Evolutionary conservation across 1,140 invertebrate species (phyloP).

Genomic region (Drosophila navojoa): DNA sequence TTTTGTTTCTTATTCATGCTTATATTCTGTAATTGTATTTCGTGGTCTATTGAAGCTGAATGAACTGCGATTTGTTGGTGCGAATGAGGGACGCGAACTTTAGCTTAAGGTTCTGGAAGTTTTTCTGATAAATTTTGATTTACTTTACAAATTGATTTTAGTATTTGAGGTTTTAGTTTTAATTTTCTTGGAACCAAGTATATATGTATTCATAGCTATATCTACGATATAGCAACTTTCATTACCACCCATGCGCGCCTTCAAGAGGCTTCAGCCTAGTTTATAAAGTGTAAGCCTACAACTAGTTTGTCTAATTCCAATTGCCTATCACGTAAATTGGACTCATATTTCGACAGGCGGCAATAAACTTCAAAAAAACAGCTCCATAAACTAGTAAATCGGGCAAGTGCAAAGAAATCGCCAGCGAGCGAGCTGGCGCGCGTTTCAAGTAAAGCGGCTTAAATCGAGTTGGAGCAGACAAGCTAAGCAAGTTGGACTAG

Average conservation of each 20-base stretch:
- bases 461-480: conserved; percentile 5
- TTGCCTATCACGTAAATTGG: conserved; percentile 57
- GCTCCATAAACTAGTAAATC: conserved; percentile 58
- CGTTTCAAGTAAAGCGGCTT: conserved; percentile 40
- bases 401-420: conserved; percentile 36
- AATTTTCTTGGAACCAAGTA: neutral
- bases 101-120: no score
- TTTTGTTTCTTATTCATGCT: neutral
- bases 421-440: neutral
- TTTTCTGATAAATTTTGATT: no score
- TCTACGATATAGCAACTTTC: conserved; percentile 6
- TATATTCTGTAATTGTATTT: no score
- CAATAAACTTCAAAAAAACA: conserved; percentile 56
- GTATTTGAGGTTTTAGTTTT: no score
- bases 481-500: neutral
- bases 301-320: conserved; percentile 26
- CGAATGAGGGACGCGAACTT: no score
- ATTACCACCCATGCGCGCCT: conserved; percentile 25
- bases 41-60: no score
- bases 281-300: conserved; percentile 5
- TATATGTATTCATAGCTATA: no score
- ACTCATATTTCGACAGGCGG: conserved; percentile 66
- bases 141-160: no score
- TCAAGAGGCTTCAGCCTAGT: conserved; percentile 16
- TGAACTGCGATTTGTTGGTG: no score